These are phyloP conservation scores for Cassiopea andromeda DNA, from an alignment of 30 jellyfish, hydroid and myxozoan species.

Conservation along the genomic window DNA sequence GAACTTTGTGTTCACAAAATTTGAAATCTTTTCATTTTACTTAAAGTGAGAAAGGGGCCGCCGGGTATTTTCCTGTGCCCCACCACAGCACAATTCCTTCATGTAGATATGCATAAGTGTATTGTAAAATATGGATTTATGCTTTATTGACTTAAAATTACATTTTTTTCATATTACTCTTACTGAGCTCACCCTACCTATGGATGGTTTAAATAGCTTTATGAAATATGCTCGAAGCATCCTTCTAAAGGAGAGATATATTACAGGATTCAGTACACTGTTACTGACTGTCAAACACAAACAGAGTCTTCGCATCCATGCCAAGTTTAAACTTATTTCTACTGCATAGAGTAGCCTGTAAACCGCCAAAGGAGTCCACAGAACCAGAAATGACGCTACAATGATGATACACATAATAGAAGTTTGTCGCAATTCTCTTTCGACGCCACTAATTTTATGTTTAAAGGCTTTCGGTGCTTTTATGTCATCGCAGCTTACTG, in stretches of 20 bases:
- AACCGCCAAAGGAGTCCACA: constrained; percentile 40
- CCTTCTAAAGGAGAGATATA: constrained; percentile 10
- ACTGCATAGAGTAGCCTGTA: constrained; percentile 18
- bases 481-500: background rate
- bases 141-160: background rate
- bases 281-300: constrained; percentile 33
- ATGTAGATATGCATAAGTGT: no score
- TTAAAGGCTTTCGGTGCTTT: background rate
- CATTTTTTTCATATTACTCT: background rate
- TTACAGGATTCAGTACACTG: constrained; percentile 22
- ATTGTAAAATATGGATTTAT: no score
- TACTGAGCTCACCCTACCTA: background rate
- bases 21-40: no score
- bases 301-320: constrained; percentile 1
- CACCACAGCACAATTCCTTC: no score
- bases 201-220: background rate
- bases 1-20: no score
- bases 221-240: constrained; percentile 8
- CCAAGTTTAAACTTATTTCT: background rate
- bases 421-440: background rate
- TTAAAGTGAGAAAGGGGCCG: no score
- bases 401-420: constrained; percentile 1
- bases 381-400: constrained; percentile 8
- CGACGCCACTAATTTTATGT: background rate
- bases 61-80: no score